Evolutionary conservation across 2,888 invertebrate species (phyloP), one percentile per base, ranked within the genome.

Genomic region (Drosophila nigricruria): DNA sequence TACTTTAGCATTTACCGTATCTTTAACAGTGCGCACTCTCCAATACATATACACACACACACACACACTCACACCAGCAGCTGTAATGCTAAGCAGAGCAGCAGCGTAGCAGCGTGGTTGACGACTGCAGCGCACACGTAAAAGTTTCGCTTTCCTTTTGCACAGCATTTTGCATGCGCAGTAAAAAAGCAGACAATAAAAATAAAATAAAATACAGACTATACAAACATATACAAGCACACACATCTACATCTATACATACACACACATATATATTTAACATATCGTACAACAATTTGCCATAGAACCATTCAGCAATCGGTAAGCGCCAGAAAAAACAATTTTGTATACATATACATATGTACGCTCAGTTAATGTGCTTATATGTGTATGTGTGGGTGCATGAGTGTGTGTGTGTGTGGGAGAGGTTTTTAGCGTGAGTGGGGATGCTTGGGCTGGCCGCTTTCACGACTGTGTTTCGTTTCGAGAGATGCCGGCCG

Each of bases 111-210:
- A 32, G 36, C 56, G 66, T 49, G 47, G 67, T 57, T 45, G 47
- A 30, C 32, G 49, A 57, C 59, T 64, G 70, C 70, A 79, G 57
- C 66, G 57, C 20, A 57, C 53, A 73, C 78, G 77, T 78, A 76
- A 81, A 84, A 82, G 68, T 90, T 88, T 88, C 88, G 88, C 88
- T 88, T 88, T 88, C 90, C 87, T 90, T 88, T 90, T 90, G 82
- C 88, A 78, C 81, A 88, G 57, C 34, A 87, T 89, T 90, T 90
- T 88, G 81, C 82, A 82, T 90, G 90, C 88, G 90, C 88, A 90
- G 82, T 82, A 85, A 88, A 64, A 72, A 79, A 75, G 56, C 85
- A 66, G 70, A 67, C 49, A 58, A 76, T 57, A 64, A 16, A 69
- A 40, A 56, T 59, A 56, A 54, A 72, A 60, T 32, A 66, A 61